Evolutionary conservation across 2,113 vertebrate species (phyloP).

Genomic region (Leucopsar rothschildi): DNA sequence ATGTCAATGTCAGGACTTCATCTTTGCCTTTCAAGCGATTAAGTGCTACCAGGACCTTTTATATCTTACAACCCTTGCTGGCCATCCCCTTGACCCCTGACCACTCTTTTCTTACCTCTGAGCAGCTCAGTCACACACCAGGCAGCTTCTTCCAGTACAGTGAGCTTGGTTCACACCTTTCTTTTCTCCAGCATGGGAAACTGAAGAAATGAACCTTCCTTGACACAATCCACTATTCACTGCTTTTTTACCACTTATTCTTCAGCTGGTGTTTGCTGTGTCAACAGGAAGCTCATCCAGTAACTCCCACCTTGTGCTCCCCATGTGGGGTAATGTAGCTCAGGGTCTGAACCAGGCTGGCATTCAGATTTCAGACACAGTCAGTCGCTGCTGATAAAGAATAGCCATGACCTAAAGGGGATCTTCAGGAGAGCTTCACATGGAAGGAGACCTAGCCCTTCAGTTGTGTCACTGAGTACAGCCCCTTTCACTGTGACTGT

Average conservation of each 20-base stretch:
- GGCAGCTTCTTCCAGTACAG: neutral
- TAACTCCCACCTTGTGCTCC: neutral
- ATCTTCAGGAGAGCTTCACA: neutral
- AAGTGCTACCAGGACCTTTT: neutral
- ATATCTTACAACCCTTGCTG: neutral
- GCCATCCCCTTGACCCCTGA: neutral
- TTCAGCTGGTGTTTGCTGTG: neutral
- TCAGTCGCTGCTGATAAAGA: neutral
- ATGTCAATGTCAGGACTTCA: neutral
- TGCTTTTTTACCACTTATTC: neutral
- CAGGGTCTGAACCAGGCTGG: neutral
- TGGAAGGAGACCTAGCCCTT: neutral
- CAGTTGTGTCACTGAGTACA: neutral
- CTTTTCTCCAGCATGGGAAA: neutral
- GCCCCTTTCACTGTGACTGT: neutral
- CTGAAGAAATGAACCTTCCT: neutral
- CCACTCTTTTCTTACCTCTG: neutral
- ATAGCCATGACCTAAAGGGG: neutral
- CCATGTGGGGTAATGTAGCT: accelerated
- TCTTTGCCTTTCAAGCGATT: neutral
- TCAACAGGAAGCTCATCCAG: neutral
- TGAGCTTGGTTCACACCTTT: neutral
- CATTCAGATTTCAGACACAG: neutral
- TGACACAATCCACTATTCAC: neutral
- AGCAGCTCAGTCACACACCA: neutral